Evolutionary conservation across 2,888 invertebrate species (phyloP).

Genomic region (Drosophila rubida): DNA sequence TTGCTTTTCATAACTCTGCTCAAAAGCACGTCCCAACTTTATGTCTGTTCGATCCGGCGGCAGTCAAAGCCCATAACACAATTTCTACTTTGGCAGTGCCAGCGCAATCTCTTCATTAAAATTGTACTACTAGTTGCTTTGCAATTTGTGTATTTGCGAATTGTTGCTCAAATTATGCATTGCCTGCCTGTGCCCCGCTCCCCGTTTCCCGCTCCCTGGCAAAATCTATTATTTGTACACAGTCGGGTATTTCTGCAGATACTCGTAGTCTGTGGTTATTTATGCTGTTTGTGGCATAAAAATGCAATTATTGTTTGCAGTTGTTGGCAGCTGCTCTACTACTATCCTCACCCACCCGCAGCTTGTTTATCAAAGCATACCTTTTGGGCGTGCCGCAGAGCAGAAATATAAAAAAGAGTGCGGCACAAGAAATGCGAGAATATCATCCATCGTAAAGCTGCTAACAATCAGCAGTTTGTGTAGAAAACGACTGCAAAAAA

Average conservation of each 20-base stretch:
- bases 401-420: not conserved
- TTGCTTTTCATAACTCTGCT: constrained; percentile 3
- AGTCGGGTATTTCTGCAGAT: constrained; percentile 14
- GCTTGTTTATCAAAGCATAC: constrained; percentile 56
- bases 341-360: constrained; percentile 14
- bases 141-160: not conserved
- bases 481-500: too few species aligned
- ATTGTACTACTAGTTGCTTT: not conserved
- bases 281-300: constrained; percentile 66
- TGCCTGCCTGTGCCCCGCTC: too few species aligned
- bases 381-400: constrained; percentile 21
- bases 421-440: constrained; percentile 36
- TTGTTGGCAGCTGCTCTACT: constrained; percentile 41
- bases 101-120: not conserved
- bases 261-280: constrained; percentile 46
- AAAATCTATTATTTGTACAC: not conserved
- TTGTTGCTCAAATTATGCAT: too few species aligned
- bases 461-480: constrained; percentile 60
- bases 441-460: constrained; percentile 57
- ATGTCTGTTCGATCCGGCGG: constrained; percentile 5
- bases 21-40: not conserved
- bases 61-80: not conserved
- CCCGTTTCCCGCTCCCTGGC: too few species aligned
- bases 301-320: constrained; percentile 72
- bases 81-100: not conserved